Base-by-base conservation (phyloP, 2,888 invertebrate species). In the Trachelus iudaicus region DNA sequence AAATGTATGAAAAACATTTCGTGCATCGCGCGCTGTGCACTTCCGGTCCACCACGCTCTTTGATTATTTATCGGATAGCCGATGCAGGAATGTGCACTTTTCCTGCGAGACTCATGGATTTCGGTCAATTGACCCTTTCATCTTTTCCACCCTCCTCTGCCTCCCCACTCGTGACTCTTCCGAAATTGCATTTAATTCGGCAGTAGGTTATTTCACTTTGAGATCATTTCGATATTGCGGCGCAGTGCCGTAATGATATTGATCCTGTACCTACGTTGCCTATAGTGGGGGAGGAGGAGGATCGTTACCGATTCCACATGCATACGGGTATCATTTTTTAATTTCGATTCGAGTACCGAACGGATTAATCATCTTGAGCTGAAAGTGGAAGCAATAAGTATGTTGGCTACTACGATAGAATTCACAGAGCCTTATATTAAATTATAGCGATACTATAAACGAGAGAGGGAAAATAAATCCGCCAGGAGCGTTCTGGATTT, bases 401-500 rank as follows among this genome's bases (percentile, higher is more conserved):
- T 9, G 56, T 15, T 56, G 15, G 1, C 23, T 56, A 35, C 12
- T 12, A 23, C 23, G 56, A 56, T 56, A 56, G 9, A 56, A 56
- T 2, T 9, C 56, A 23, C 9, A 23, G 56, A 40, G 40, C 40
- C 40, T 40, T 4, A 40, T 15, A 40, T 40, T 40, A 40, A 40
- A 40, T 40, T 40, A 40, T 40, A 15, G 15, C 40, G 15, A 40
- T 40, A 6, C 6, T 30, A 11, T 30, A 11, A 69, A 11, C n/a
- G 33, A 71, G 31, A 33, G 13, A 9, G 31, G 13, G 12, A 71
- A 71, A 71, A 71, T 71, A 71, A 71, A 71, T 71, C 71, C 31
- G 71, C 71, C 71, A 34, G 71, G 71, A 71, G 15, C 71, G 71
- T 31, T 13, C 71, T 33, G 71, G 4, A 71, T 81, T 83, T 77